Evolutionary conservation across 2,113 vertebrate genomes (phyloP), one percentile per base, ranked within the genome.

Genomic region (Gadus chalcogrammus): DNA sequence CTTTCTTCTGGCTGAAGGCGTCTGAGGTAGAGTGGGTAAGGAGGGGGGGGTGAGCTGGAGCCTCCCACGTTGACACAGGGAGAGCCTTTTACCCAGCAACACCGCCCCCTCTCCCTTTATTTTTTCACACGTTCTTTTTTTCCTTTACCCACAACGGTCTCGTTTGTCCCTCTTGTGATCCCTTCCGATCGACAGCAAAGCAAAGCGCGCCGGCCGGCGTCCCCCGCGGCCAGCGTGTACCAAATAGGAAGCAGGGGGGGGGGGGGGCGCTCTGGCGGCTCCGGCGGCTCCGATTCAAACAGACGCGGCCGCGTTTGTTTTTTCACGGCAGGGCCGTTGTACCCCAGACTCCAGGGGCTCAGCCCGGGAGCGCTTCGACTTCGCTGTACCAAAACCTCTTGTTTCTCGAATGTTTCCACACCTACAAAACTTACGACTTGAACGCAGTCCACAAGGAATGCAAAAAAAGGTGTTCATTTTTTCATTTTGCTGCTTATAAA

Each of bases 41-140:
- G n/a, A 3, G 60, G n/a, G n/a, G 60, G 12, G 60, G 80, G 69
- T 80, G 93, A 95, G 94, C 94, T 94, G 94, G 94, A 93, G 91
- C 91, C 92, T 87, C 89, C 85, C 80, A 74, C 79, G 31, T 18
- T 80, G 80, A 80, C 81, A 73, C 88, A 74, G 85, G 86, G 73
- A 83, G 90, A 88, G 82, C 72, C 76, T 84, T 85, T 87, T 73
- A 70, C 83, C 83, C 76, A 9, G 76, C 76, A 77, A 75, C 78
- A 4, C 73, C 70, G 67, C 78, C 72, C 76, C 80, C 28, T 12
- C 62, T 17, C 66, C 62, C 68, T 60, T 12, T 0, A 72, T 75
- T 66, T 69, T 61, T 69, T 35, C 4, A n/a, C n/a, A n/a, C 4
- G 56, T 68, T 35, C 13, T 48, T 48, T 48, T 12, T 48, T 13